These are phyloP conservation scores for Platycheirus albimanus DNA, from an alignment of 2,888 invertebrate genomes.

Conservation along the genomic window DNA sequence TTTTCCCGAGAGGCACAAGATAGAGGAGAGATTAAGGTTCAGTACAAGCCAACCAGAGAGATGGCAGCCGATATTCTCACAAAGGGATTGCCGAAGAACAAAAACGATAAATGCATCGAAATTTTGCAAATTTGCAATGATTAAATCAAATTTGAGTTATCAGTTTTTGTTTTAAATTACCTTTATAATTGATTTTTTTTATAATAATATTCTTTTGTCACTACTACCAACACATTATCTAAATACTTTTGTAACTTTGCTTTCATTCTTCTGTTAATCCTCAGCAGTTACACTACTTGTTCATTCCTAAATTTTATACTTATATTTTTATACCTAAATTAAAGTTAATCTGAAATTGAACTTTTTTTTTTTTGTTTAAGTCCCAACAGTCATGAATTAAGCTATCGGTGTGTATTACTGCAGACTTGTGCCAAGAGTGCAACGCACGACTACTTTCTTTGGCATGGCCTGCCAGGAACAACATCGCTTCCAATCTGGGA, in stretches of 20 bases:
- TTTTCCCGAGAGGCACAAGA: background rate
- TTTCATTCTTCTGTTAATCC: background rate
- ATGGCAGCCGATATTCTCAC: constrained; percentile 9
- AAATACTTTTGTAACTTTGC: too few relatives aligned
- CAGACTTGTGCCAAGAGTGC: too few relatives aligned
- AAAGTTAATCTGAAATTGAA: background rate
- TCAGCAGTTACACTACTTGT: too few relatives aligned
- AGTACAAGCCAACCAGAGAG: background rate
- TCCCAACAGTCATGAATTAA: too few relatives aligned
- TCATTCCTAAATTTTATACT: too few relatives aligned
- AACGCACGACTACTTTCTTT: too few relatives aligned
- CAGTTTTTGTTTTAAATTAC: background rate
- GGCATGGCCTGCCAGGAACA: too few relatives aligned
- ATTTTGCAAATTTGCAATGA: constrained; percentile 12
- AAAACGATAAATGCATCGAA: constrained; percentile 9
- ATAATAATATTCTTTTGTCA: too few relatives aligned
- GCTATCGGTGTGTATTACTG: too few relatives aligned
- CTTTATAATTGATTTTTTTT: background rate
- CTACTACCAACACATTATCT: too few relatives aligned
- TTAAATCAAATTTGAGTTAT: background rate
- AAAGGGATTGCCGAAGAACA: constrained; percentile 6
- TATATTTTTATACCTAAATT: background rate
- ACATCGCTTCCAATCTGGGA: too few relatives aligned
- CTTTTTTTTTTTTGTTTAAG: too few relatives aligned
- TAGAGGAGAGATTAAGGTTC: constrained; percentile 1